These are phyloP conservation scores for Odontophorus gujanensis DNA, from an alignment of 2,113 vertebrate species.

Conservation along the genomic window DNA sequence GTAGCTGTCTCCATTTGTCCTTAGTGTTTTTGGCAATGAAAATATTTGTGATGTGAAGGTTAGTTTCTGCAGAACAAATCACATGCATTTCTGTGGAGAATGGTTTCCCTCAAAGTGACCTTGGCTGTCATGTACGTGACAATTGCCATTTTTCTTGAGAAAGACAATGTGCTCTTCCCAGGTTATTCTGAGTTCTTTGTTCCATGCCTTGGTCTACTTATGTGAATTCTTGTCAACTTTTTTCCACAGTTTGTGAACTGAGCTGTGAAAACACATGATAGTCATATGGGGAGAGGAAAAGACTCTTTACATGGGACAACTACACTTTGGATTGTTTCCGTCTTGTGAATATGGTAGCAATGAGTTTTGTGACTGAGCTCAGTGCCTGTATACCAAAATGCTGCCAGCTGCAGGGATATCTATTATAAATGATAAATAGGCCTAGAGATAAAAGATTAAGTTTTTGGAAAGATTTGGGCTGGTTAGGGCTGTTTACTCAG, in stretches of 20 bases:
- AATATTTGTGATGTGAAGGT: slow-evolving; percentile 5
- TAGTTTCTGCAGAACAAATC: neutral
- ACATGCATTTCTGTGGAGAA: neutral
- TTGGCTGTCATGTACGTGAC: neutral
- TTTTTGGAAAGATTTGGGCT: neutral
- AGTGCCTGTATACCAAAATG: neutral
- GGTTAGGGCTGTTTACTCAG: neutral
- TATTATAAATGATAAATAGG: neutral
- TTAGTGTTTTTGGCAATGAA: neutral
- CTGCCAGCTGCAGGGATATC: neutral
- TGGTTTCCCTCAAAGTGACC: neutral
- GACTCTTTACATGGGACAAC: neutral
- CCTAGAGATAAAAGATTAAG: neutral
- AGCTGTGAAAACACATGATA: neutral
- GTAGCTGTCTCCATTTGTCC: neutral
- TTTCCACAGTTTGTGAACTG: slow-evolving; percentile 12
- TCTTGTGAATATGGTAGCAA: rapidly evolving
- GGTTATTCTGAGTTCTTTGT: neutral
- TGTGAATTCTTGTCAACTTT: neutral
- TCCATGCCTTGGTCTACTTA: neutral
- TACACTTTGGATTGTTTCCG: neutral
- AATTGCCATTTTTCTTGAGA: neutral
- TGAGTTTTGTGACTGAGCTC: neutral
- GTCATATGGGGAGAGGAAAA: slow-evolving; percentile 10
- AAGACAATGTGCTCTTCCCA: neutral